Conservation (phyloP, 2,888 invertebrate species). For the Trisateles emortualis region DNA sequence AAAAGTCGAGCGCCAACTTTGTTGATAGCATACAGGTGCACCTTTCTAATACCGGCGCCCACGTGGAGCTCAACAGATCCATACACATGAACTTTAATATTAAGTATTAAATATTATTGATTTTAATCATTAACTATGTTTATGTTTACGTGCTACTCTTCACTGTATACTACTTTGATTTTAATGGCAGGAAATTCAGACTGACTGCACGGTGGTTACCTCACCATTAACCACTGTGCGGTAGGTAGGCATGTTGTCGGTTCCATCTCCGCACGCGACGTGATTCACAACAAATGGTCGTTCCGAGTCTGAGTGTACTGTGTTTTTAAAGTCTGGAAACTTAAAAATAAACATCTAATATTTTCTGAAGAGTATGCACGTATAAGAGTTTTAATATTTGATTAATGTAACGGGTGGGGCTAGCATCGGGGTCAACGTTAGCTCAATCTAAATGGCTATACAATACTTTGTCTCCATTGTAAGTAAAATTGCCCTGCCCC, state of each 20-base stretch:
- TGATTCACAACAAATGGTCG: no score
- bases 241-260: no score
- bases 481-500: constrained; percentile 14
- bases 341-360: background rate
- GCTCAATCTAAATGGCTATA: background rate
- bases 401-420: constrained; percentile 24
- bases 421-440: background rate
- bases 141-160: constrained; percentile 39
- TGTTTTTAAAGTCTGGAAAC: no score
- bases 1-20: no score
- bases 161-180: background rate
- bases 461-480: background rate
- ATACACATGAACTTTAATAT: constrained; percentile 41
- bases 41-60: no score
- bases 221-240: no score
- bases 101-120: constrained; percentile 42
- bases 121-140: constrained; percentile 42
- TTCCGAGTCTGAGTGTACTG: no score
- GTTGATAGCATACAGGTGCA: no score
- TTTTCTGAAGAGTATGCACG: constrained; percentile 20
- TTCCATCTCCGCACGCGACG: no score
- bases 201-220: no score
- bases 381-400: constrained; percentile 30
- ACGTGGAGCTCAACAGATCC: constrained; percentile 37
- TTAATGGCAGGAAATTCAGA: no score